These are phyloP conservation scores for Meteorus sp. DNA, from an alignment of 1,140 invertebrate species.

Conservation along the genomic window DNA sequence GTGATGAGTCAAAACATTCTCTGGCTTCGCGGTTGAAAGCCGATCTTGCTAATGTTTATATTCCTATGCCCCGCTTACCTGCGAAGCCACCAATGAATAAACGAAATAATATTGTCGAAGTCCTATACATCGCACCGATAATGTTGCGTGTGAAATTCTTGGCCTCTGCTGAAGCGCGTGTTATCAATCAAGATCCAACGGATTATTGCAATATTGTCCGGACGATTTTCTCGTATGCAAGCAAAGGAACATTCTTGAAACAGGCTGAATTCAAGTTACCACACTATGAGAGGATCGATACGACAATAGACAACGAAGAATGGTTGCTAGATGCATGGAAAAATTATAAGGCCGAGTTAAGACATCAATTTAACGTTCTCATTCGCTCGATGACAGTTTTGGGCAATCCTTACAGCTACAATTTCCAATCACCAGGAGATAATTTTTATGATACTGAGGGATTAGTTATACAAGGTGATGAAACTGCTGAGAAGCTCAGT, in stretches of 20 bases:
- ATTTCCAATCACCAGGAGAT: constrained; percentile 38
- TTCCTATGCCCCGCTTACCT: constrained; percentile 21
- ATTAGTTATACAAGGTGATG: constrained; percentile 35
- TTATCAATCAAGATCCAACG: constrained; percentile 30
- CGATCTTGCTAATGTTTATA: constrained; percentile 44
- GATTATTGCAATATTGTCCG: constrained; percentile 41
- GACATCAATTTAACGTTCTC: constrained; percentile 89
- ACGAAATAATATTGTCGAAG: constrained; percentile 63
- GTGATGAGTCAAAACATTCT: constrained; percentile 42
- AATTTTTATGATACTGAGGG: constrained; percentile 37
- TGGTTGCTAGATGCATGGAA: constrained; percentile 65
- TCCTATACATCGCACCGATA: constrained; percentile 70
- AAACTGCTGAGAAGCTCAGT: constrained; percentile 44
- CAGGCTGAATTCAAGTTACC: constrained; percentile 69
- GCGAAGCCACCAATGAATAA: constrained; percentile 17
- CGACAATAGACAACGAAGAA: constrained; percentile 64
- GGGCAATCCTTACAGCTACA: constrained; percentile 83
- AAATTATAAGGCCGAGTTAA: constrained; percentile 76
- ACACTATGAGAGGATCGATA: constrained; percentile 73
- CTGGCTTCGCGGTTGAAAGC: constrained; percentile 43
- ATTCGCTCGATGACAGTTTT: constrained; percentile 87
- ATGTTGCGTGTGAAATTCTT: constrained; percentile 71
- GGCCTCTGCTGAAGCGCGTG: constrained; percentile 41
- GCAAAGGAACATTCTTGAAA: constrained; percentile 51
- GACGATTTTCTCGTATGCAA: constrained; percentile 46